Percentiles rank a stretch among this genome's conserved stretches.
Evolutionary conservation across 2,113 vertebrate genomes (phyloP).

Genomic region (Coreoperca whiteheadi): DNA sequence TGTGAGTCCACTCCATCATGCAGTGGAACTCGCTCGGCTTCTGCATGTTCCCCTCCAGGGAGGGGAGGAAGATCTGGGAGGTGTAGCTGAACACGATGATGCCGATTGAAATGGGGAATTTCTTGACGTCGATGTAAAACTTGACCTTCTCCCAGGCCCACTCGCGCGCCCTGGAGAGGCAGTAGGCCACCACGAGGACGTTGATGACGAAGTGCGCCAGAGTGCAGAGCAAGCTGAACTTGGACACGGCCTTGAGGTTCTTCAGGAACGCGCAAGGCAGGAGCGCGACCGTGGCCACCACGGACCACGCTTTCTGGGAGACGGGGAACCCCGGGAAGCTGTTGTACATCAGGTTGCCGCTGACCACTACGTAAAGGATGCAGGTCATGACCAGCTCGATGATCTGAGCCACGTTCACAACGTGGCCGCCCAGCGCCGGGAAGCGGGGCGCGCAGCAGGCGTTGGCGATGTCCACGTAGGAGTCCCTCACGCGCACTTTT

Average conservation of each 20-base stretch:
- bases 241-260: constrained; percentile 97
- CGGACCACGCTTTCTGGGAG: constrained; percentile 98
- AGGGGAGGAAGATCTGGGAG: constrained; percentile 98
- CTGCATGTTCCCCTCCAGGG: constrained; percentile 97
- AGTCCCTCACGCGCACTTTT: constrained; percentile 94
- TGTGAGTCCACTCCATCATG: constrained; percentile 99
- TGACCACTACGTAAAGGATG: constrained; percentile 97
- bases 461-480: constrained; percentile 97
- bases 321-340: constrained; percentile 94
- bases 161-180: constrained; percentile 93
- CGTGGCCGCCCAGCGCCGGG: constrained; percentile 91
- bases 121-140: constrained; percentile 98
- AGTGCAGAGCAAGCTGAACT: constrained; percentile 96
- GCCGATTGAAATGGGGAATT: constrained; percentile 97
- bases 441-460: constrained; percentile 96
- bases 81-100: constrained; percentile 99
- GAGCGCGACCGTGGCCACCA: constrained; percentile 92
- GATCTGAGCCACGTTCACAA: constrained; percentile 97
- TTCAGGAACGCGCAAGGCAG: constrained; percentile 96
- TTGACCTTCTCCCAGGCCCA: constrained; percentile 99
- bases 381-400: constrained; percentile 99
- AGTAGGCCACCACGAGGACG: constrained; percentile 95
- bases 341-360: constrained; percentile 98
- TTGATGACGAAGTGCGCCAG: constrained; percentile 96
- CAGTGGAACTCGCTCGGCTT: constrained; percentile 95